Percentiles rank a stretch among this genome's conserved stretches.
Conservation (phyloP, 2,888 invertebrate genomes). For the Stegophylla sp. region DNA sequence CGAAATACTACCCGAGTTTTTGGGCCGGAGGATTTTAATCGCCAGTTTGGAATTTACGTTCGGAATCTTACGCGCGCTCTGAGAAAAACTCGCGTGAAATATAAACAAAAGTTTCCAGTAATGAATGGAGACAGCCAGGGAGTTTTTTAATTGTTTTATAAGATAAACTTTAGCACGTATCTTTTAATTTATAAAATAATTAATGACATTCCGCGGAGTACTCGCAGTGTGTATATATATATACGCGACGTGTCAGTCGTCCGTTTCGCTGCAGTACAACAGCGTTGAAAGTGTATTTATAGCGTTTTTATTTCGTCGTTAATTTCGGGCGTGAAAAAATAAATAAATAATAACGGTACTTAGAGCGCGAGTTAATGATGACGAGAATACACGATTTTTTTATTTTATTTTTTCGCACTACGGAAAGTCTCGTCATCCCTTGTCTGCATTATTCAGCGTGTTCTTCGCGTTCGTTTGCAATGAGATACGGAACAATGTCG, state of each 20-base stretch:
- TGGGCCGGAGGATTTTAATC: constrained; percentile 46
- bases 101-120: constrained; percentile 52
- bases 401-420: too few relatives aligned
- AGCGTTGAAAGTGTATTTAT: neutral
- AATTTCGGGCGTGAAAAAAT: neutral
- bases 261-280: neutral
- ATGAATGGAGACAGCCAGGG: constrained; percentile 29
- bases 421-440: too few relatives aligned
- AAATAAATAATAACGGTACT: neutral
- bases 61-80: constrained; percentile 40
- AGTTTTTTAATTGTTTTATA: constrained; percentile 53
- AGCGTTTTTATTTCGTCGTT: constrained; percentile 13
- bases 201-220: constrained; percentile 42
- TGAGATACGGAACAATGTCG: too few relatives aligned
- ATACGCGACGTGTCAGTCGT: constrained; percentile 29
- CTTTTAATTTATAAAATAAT: constrained; percentile 55
- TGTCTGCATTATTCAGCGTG: too few relatives aligned
- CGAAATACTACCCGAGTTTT: too few relatives aligned
- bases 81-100: constrained; percentile 41
- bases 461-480: too few relatives aligned
- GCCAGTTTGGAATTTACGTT: constrained; percentile 51
- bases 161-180: constrained; percentile 55
- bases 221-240: constrained; percentile 1
- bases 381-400: too few relatives aligned
- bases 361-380: too few relatives aligned